Base-by-base conservation (phyloP, 1,140 invertebrate genomes). In the Drosophila nigrodunni region DNA sequence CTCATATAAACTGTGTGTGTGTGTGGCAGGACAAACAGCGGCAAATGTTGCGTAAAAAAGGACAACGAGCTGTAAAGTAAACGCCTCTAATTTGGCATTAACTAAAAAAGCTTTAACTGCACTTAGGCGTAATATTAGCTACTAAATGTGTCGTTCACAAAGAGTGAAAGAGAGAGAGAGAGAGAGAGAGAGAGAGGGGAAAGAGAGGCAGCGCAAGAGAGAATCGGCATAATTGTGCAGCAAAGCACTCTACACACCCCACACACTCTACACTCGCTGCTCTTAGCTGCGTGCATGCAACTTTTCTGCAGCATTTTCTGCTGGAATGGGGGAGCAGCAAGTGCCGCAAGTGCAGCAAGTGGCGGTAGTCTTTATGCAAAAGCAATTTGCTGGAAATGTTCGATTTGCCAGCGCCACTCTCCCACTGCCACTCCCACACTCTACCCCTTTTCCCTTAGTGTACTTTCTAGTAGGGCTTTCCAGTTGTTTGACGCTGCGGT, bases 321-420 rank as follows among this genome's bases (percentile, higher is more conserved):
- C 77, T 74, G 62, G 74, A 65, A 55, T 65, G 57, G 55, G 43
- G 10, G 15, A 41, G 25, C 7, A 8, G 47, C 1, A 21, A n/a
- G 41, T 49, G 58, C 18, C 37, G 37, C 25, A 30, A 30, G 25
- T 30, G 25, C 25, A 30, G 25, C 69, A 72, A 71, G 73, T 82
- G 81, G 71, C 74, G 68, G 49, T 76, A 44, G 78, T 77, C 79
- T 90, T 90, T 90, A 90, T 90, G 87, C 87, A 81, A 90, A 86
- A 69, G 86, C 87, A 90, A 90, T 90, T 90, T 90, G 79, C 79
- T 90, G 86, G 86, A 90, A 90, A 90, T 78, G 79, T 90, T 90
- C 86, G 86, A 90, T 90, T 80, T 78, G 70, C 65, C 58, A 41
- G 35, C 54, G 13, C 25, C 52, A 64, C 41, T 55, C 55, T 76